phyloP scores from a whole-genome alignment of 2,113 vertebrate species.

The Mus musculus region DNA sequence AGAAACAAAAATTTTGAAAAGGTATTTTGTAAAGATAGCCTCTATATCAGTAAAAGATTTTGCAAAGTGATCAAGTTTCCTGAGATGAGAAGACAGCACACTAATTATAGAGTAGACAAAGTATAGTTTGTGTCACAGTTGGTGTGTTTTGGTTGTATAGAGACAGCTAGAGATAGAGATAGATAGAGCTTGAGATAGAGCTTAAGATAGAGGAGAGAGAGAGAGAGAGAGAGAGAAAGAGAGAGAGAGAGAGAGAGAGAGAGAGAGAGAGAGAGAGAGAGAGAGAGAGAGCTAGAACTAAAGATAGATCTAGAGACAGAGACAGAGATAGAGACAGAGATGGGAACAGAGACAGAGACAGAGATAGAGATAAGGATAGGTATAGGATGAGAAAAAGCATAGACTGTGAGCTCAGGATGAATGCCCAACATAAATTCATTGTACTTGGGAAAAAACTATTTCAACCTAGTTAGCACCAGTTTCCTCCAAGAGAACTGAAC shows the following conservation, averaged over 20 bases:
- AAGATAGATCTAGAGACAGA: background rate
- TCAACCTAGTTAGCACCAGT: background rate
- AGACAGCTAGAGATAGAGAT: background rate
- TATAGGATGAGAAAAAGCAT: background rate
- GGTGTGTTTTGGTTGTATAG: background rate
- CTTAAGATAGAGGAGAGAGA: too few species aligned
- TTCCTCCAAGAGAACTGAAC: background rate
- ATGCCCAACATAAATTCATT: background rate
- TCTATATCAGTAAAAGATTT: background rate
- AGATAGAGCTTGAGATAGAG: accelerated
- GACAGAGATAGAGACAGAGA: too few species aligned
- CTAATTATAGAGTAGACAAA: background rate
- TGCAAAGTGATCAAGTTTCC: background rate
- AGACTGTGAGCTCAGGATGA: background rate
- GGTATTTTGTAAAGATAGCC: background rate
- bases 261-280: accelerated
- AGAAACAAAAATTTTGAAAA: background rate
- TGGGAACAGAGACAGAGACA: too few species aligned
- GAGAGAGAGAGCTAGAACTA: too few species aligned
- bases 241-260: background rate
- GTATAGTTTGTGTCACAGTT: background rate
- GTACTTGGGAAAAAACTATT: background rate
- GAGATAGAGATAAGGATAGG: accelerated
- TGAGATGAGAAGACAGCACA: background rate
- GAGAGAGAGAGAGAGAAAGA: background rate